A percentile compares a stretch with the other conserved stretches of the same genome.
Conservation (phyloP, 2,888 invertebrate species). For the Napeogenes inachia region DNA sequence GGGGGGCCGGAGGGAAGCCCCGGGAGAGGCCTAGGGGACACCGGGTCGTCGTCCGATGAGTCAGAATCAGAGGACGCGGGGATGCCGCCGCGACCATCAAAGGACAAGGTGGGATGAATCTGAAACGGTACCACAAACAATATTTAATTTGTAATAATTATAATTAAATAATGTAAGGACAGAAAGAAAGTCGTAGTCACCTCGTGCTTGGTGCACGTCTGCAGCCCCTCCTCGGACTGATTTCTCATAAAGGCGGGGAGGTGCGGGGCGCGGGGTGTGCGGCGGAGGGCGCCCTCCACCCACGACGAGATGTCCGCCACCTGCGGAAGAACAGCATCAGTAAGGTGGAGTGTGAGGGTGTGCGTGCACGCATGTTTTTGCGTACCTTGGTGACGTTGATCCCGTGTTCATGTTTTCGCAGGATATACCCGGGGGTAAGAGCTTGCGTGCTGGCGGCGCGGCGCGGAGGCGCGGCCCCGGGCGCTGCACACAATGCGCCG, state of each 20-base stretch:
- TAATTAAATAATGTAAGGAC: too few relatives aligned
- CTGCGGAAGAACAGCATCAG: slow-evolving; percentile 33
- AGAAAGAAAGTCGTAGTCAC: slow-evolving; percentile 7
- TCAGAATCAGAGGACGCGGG: slow-evolving; percentile 48
- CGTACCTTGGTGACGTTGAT: slow-evolving; percentile 63
- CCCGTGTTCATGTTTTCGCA: slow-evolving; percentile 48
- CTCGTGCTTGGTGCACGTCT: slow-evolving; percentile 48
- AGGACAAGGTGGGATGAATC: slow-evolving; percentile 35
- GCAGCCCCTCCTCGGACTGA: slow-evolving; percentile 67
- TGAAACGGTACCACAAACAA: neutral
- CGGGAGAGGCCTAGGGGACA: slow-evolving; percentile 41
- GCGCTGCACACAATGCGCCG: slow-evolving; percentile 47
- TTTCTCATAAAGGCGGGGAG: slow-evolving; percentile 65
- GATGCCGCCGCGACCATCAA: slow-evolving; percentile 57
- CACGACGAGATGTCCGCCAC: slow-evolving; percentile 70
- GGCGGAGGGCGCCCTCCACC: slow-evolving; percentile 60
- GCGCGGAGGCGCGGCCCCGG: slow-evolving; percentile 32
- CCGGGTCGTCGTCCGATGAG: slow-evolving; percentile 43
- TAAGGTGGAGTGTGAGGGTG: too few relatives aligned
- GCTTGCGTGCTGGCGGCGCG: slow-evolving; percentile 47
- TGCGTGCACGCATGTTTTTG: too few relatives aligned
- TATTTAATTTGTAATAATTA: too few relatives aligned
- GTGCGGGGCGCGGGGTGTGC: slow-evolving; percentile 51
- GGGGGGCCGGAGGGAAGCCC: slow-evolving; percentile 35
- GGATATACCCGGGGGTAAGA: slow-evolving; percentile 62